Evolutionary conservation across 2,797 vertebrate species (phyloP), one percentile per base, ranked within the genome.

Genomic region (Alcedo atthis): DNA sequence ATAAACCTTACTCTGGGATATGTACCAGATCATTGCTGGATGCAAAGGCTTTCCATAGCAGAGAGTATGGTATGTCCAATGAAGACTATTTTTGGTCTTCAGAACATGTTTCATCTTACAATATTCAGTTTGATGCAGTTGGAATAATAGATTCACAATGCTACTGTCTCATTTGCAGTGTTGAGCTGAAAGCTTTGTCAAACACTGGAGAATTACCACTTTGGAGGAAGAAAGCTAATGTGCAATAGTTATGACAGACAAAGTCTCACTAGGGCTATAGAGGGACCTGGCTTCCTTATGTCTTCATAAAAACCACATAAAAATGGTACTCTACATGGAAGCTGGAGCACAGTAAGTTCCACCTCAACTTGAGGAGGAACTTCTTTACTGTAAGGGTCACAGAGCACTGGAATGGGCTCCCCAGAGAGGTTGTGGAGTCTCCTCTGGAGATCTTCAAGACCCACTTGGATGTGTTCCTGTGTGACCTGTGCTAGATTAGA

Each of bases 271-370:
- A 77, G 81, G 78, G 64, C 78, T 86, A 64, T 45, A 82, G 78
- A 91, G 18, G 33, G 33, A 49, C 33, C 19, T 74, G 68, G 64
- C 58, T 94, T 90, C 77, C 64, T 35, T 90, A 90, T 37, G 42
- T 92, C 85, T 93, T 91, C 71, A 71, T 85, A 87, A 95, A 95
- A 94, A 46, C 17, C 22, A 62, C 68, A 90, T 85, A 75, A 80
- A 96, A 95, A 87, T 5, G 14, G 43, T 85, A 25, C 25, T 49
- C 48, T 49, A 49, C 13, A 40, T 15, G 37, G 37, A 40, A 40
- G 37, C 37, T 40, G 37, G 37, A 40, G 37, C 37, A 40, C 37
- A 40, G 14, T 15, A 40, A 40, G 37, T 40, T 40, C 37, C 37
- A 15, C 37, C 37, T 40, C 37, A 40, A 15, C 37, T 15, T 40